phyloP scores from a whole-genome alignment of 1,140 invertebrate species.

The Elysia chlorotica region DNA sequence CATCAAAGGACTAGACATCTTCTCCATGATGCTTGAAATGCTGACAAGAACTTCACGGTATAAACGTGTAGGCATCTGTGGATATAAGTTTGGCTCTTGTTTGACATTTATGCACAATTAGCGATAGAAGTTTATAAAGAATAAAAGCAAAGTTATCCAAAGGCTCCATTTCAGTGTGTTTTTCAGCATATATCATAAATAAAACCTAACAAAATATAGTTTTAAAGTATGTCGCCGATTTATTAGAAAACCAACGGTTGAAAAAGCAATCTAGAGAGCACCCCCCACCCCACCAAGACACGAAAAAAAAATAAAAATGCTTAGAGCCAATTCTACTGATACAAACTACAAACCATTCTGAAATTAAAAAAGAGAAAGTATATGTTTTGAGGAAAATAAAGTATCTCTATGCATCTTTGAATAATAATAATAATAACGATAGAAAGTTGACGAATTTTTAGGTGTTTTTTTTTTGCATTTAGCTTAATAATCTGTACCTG shows the following conservation, averaged over 20 bases:
- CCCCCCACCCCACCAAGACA: too few species aligned
- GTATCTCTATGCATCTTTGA: not conserved
- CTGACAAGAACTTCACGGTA: slow-evolving; percentile 75
- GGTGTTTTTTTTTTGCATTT: too few species aligned
- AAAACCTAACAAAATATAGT: too few species aligned
- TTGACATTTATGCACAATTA: too few species aligned
- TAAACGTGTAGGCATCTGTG: slow-evolving; percentile 68
- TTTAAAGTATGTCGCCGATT: too few species aligned
- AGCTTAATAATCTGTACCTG: slow-evolving; percentile 9
- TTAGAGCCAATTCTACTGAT: not conserved
- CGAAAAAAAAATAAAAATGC: too few species aligned
- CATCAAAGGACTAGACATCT: slow-evolving; percentile 77
- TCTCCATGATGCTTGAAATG: slow-evolving; percentile 16
- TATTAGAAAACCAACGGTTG: too few species aligned
- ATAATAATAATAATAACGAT: too few species aligned
- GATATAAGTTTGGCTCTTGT: too few species aligned
- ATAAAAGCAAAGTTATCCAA: slow-evolving; percentile 2
- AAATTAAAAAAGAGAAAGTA: not conserved
- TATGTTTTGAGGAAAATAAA: not conserved
- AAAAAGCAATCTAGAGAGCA: too few species aligned
- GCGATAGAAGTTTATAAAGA: not conserved
- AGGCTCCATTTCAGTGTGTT: not conserved
- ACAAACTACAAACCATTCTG: not conserved
- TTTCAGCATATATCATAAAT: too few species aligned
- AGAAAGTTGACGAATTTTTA: not conserved